Evolutionary conservation across 2,888 invertebrate genomes (phyloP), one percentile per base, ranked within the genome.

Genomic region (Bibio marci): DNA sequence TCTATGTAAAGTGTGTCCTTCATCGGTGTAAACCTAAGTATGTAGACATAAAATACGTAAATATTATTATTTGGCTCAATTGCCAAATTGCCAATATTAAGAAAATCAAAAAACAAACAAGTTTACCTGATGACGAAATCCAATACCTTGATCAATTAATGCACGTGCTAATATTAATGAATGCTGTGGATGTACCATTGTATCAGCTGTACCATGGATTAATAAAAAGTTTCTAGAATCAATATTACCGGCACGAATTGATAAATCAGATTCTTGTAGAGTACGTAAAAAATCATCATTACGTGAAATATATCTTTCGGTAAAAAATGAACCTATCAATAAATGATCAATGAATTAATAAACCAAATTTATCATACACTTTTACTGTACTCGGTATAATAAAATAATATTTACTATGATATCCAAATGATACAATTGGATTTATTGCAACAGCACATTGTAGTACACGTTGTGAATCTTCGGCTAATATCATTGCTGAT

Each of bases 271-370:
- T 43, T 76, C 79, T 50, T 78, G 76, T 51, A 82, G 74, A n/a
- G 76, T 73, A 18, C 70, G 60, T 48, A 71, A 63, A 57, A 80
- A 76, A 22, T 22, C 22, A 2, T 71, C 67, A 30, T 71, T 70
- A 66, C 82, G 70, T 1, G 88, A 87, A 69, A 87, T 75, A 62
- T 86, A 88, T 30, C 88, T 72, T 64, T 94, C 92, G 43, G 90
- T 81, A 65, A 86, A 92, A 50, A 79, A 85, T 5, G 92, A 83
- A 62, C 83, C 85, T 86, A n/a, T 12, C 10, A 14, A 30, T 30
- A 42, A 11, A 22, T 15, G 3, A 32, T 32, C 3, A 17, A 22
- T 22, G 22, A 6, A 22, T 22, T 22, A 22, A 6, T 22, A 6
- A 6, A 22, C 18, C 37, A 37, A 11, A 14, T 14, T 30, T 18